These are phyloP conservation scores for Aleiodes leptofemur DNA, from an alignment of 2,888 invertebrate genomes.

Conservation along the genomic window DNA sequence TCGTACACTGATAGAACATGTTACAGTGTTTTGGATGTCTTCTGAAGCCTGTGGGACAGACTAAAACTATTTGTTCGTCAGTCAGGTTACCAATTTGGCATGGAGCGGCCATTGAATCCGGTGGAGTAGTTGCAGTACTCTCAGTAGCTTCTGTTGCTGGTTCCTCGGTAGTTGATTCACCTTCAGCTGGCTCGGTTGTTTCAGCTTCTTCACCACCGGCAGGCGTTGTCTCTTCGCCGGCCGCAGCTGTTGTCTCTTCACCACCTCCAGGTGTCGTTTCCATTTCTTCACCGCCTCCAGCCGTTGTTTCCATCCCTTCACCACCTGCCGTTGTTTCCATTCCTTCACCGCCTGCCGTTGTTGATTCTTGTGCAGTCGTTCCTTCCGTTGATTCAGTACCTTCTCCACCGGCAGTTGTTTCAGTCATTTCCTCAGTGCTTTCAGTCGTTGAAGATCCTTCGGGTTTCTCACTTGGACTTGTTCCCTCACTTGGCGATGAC, in stretches of 20 bases:
- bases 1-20: slow-evolving; percentile 89
- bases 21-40: slow-evolving; percentile 90
- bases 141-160: slow-evolving; percentile 18
- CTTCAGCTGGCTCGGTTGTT: slow-evolving; percentile 44
- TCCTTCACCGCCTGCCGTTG: slow-evolving; percentile 42
- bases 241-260: slow-evolving; percentile 48
- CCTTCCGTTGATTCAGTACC: slow-evolving; percentile 30
- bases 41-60: slow-evolving; percentile 88
- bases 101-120: slow-evolving; percentile 54
- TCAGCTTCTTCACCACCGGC: background rate
- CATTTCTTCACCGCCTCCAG: slow-evolving; percentile 36
- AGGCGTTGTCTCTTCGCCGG: slow-evolving; percentile 49
- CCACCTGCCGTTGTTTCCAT: slow-evolving; percentile 51
- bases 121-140: slow-evolving; percentile 4
- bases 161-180: slow-evolving; percentile 59
- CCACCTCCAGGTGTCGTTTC: slow-evolving; percentile 50
- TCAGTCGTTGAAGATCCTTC: slow-evolving; percentile 35
- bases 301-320: slow-evolving; percentile 43
- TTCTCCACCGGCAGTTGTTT: slow-evolving; percentile 77
- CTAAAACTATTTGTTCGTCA: slow-evolving; percentile 83
- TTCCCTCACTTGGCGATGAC: slow-evolving; percentile 25
- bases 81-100: slow-evolving; percentile 77
- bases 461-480: slow-evolving; percentile 20
- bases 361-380: slow-evolving; percentile 45
- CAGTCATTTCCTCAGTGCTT: slow-evolving; percentile 76